Percentiles rank a stretch among this genome's conserved stretches.
Conservation (phyloP, 2,113 vertebrate genomes). For the Meles meles region DNA sequence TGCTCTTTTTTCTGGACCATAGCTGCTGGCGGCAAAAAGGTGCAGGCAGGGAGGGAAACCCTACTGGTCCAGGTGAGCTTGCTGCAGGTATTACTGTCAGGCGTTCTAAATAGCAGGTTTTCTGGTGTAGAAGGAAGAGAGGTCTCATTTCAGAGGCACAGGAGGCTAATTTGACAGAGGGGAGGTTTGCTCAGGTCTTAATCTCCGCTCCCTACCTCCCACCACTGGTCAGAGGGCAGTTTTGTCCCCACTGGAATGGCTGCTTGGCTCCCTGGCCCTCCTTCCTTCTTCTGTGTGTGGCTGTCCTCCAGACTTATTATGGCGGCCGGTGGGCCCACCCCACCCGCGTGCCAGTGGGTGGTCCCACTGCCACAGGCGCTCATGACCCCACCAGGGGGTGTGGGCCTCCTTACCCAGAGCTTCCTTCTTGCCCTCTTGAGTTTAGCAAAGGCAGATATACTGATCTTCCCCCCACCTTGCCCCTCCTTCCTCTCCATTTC, state of each 20-base stretch:
- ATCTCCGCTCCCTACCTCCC: background rate
- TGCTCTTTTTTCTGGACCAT: background rate
- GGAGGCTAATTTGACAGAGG: background rate
- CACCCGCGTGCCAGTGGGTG: background rate
- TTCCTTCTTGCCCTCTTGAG: background rate
- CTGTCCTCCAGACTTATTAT: background rate
- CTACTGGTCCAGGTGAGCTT: background rate
- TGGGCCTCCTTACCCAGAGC: background rate
- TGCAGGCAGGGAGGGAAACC: background rate
- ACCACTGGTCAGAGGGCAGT: accelerated
- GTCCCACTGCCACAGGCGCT: background rate
- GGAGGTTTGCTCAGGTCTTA: background rate
- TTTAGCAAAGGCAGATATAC: background rate
- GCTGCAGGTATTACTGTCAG: background rate
- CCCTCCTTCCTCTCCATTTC: background rate
- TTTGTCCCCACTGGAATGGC: background rate
- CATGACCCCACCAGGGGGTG: background rate
- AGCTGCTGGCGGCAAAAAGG: background rate
- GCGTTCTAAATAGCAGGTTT: background rate
- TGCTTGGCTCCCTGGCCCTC: background rate
- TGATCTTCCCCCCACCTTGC: background rate
- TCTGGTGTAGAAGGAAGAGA: background rate
- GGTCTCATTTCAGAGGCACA: background rate
- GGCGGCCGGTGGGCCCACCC: background rate
- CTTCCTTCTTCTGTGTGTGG: background rate